Conservation (phyloP, 2,888 invertebrate species). For the Cantharis nigra region DNA sequence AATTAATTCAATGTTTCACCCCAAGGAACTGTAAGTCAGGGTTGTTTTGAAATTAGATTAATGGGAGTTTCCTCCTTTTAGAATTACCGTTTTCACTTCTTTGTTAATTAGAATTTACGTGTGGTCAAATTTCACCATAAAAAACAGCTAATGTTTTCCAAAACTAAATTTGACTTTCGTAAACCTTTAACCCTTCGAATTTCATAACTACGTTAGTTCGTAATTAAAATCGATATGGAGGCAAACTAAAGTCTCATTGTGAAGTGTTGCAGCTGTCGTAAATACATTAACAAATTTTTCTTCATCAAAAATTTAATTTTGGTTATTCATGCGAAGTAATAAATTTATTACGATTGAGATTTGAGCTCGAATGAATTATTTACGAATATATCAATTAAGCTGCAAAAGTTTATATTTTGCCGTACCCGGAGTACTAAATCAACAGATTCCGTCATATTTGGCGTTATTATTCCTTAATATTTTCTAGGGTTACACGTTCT, state of each 20-base stretch:
- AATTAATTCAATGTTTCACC: not conserved
- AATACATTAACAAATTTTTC: not conserved
- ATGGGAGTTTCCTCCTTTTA: not conserved
- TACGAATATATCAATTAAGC: not conserved
- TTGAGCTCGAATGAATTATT: not conserved
- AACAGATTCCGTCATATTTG: conserved; percentile 4
- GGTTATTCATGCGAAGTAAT: not conserved
- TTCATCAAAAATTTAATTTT: not conserved
- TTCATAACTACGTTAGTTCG: not conserved
- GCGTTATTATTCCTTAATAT: conserved; percentile 1
- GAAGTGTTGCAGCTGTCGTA: not conserved
- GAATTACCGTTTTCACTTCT: not conserved
- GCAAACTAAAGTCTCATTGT: not conserved
- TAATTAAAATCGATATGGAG: not conserved
- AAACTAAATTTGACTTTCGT: not conserved
- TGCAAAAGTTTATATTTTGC: not conserved
- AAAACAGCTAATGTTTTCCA: not conserved
- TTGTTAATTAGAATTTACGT: not conserved
- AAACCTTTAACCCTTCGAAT: not conserved
- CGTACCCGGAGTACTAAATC: not conserved
- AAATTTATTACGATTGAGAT: not conserved
- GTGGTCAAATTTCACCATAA: not conserved
- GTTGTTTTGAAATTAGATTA: not conserved
- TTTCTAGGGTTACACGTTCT: not conserved
- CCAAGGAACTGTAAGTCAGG: not conserved